Evolutionary conservation across 2,113 vertebrate species (phyloP).

Genomic region (Gobius niger): DNA sequence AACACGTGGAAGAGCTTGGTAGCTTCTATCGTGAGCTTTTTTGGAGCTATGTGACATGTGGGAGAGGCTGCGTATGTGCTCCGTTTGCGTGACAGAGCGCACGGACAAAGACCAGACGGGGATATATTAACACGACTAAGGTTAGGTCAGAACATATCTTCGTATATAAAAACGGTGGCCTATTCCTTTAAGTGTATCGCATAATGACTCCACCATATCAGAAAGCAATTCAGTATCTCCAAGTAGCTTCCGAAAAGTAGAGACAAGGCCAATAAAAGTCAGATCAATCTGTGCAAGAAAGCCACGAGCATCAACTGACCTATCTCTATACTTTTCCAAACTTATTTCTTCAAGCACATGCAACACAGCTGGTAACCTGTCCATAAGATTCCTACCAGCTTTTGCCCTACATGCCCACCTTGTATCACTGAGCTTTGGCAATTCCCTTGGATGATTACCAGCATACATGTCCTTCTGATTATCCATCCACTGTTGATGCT

Average conservation of each 20-base stretch:
- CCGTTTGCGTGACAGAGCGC: too few relatives aligned
- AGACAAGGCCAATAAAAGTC: slow-evolving; percentile 11
- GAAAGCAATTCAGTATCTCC: slow-evolving; percentile 7
- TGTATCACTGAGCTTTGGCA: slow-evolving; percentile 17
- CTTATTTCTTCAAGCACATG: slow-evolving; percentile 24
- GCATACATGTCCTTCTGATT: slow-evolving; percentile 8
- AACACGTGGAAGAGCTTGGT: too few relatives aligned
- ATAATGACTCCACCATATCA: too few relatives aligned
- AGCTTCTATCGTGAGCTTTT: too few relatives aligned
- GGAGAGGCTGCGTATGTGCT: too few relatives aligned
- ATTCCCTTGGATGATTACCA: slow-evolving; percentile 13
- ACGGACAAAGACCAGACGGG: too few relatives aligned
- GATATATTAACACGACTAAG: too few relatives aligned
- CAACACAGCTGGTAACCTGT: slow-evolving; percentile 23
- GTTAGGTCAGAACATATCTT: too few relatives aligned
- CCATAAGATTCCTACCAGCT: slow-evolving; percentile 13
- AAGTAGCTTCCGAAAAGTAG: slow-evolving; percentile 17
- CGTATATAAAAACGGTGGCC: too few relatives aligned
- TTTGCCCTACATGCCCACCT: slow-evolving; percentile 24
- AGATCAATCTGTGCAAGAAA: slow-evolving; percentile 17
- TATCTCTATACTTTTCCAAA: slow-evolving; percentile 13
- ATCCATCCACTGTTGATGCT: neutral
- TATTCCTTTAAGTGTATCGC: too few relatives aligned
- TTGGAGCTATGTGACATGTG: too few relatives aligned
- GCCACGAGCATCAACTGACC: slow-evolving; percentile 24